phyloP scores from a whole-genome alignment of 2,797 vertebrate genomes.

The Cheracebus regulus region DNA sequence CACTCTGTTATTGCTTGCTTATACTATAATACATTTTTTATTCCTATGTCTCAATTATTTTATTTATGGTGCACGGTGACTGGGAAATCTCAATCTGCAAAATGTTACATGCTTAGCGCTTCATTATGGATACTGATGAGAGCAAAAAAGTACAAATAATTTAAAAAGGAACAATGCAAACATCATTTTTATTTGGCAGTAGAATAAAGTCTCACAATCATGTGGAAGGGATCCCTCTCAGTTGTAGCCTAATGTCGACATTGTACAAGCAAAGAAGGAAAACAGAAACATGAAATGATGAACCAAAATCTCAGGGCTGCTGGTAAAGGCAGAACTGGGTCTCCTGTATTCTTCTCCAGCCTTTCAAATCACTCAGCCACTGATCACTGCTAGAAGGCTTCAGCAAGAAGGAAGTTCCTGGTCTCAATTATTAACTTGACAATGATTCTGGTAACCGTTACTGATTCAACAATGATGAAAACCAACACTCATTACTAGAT shows the following conservation, averaged over 20 bases:
- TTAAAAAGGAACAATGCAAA: neutral
- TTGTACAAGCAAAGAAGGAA: neutral
- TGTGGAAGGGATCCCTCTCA: neutral
- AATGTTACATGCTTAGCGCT: neutral
- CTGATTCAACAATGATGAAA: conserved; percentile 11
- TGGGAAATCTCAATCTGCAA: conserved; percentile 18
- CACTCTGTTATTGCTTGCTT: neutral
- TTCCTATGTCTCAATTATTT: conserved; percentile 45
- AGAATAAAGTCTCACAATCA: conserved; percentile 10
- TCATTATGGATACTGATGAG: neutral
- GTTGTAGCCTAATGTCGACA: neutral
- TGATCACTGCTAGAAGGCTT: neutral
- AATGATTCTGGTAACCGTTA: neutral
- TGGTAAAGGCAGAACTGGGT: neutral
- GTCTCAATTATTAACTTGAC: neutral
- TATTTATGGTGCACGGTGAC: conserved; percentile 20
- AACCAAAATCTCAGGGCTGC: neutral
- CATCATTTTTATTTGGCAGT: conserved; percentile 49
- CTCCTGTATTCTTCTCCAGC: neutral
- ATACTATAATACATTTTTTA: neutral
- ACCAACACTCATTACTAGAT: neutral
- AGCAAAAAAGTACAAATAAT: neutral
- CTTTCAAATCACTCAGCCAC: neutral
- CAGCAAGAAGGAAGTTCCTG: neutral
- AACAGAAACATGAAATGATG: conserved; percentile 40